These are phyloP conservation scores for Congeria kusceri DNA, from an alignment of 2,888 invertebrate genomes.

Conservation along the genomic window DNA sequence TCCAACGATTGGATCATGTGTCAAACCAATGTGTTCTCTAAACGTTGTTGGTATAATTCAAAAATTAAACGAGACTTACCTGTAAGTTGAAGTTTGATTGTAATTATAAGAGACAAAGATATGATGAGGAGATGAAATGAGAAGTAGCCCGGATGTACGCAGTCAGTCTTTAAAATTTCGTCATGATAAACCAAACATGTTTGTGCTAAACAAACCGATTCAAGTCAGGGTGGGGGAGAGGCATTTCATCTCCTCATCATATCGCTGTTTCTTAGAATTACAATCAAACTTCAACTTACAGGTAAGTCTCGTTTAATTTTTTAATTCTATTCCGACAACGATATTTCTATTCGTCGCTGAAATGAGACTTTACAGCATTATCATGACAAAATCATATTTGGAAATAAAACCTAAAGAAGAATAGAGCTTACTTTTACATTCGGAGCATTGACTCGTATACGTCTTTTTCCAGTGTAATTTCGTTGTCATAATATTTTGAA, in stretches of 20 bases:
- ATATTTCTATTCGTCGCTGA: neutral
- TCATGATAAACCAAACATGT: no score
- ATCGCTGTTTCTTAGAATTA: neutral
- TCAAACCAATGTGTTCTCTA: no score
- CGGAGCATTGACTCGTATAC: neutral
- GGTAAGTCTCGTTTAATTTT: slow-evolving; percentile 12
- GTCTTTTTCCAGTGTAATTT: neutral
- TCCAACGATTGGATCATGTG: no score
- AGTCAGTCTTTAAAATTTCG: no score
- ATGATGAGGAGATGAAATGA: no score
- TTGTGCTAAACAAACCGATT: no score
- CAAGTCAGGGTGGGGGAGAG: no score
- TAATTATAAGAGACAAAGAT: neutral
- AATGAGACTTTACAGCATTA: slow-evolving; percentile 2
- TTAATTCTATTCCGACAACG: slow-evolving; percentile 2
- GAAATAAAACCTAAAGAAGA: no score
- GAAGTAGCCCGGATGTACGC: no score
- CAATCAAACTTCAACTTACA: neutral
- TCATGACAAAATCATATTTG: neutral
- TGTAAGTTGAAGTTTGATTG: neutral
- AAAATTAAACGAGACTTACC: slow-evolving; percentile 12
- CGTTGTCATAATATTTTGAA: slow-evolving; percentile 14
- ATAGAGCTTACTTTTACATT: no score
- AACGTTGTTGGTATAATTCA: neutral
- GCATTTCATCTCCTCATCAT: no score